Evolutionary conservation across 2,113 vertebrate genomes (phyloP).

Genomic region (Polyodon spathula): DNA sequence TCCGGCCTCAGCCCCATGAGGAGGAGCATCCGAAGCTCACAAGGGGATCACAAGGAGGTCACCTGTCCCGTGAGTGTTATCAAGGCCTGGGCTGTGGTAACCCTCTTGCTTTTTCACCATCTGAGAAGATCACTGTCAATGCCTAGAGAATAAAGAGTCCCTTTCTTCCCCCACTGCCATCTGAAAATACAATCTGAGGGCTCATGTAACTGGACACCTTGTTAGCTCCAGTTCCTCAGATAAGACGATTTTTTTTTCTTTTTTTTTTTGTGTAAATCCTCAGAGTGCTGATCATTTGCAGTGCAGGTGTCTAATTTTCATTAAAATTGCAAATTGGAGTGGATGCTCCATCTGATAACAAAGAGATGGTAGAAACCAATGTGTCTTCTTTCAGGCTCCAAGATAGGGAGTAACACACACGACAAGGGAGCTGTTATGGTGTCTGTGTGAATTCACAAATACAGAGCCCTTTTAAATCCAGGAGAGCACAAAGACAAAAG

Average conservation of each 20-base stretch:
- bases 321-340: slow-evolving; percentile 80
- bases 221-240: slow-evolving; percentile 39
- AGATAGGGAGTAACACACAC: not conserved
- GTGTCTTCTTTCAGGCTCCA: slow-evolving; percentile 53
- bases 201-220: slow-evolving; percentile 58
- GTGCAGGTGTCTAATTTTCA: slow-evolving; percentile 86
- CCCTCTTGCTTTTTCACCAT: slow-evolving; percentile 46
- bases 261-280: slow-evolving; percentile 39
- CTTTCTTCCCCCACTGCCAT: slow-evolving; percentile 55
- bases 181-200: slow-evolving; percentile 59
- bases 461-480: not conserved
- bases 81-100: slow-evolving; percentile 36
- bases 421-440: not conserved
- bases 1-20: not conserved
- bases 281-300: slow-evolving; percentile 59
- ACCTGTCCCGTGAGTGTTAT: slow-evolving; percentile 41
- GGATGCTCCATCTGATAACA: slow-evolving; percentile 76
- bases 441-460: not conserved
- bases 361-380: slow-evolving; percentile 55
- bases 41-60: slow-evolving; percentile 24
- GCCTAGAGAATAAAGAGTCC: slow-evolving; percentile 56
- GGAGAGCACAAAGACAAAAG: not conserved
- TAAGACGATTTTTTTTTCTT: slow-evolving; percentile 50
- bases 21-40: slow-evolving; percentile 9
- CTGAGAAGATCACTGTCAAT: slow-evolving; percentile 54